These are phyloP conservation scores for Eidolon dupreanum DNA, from an alignment of 2,797 vertebrate genomes.

Conservation along the genomic window DNA sequence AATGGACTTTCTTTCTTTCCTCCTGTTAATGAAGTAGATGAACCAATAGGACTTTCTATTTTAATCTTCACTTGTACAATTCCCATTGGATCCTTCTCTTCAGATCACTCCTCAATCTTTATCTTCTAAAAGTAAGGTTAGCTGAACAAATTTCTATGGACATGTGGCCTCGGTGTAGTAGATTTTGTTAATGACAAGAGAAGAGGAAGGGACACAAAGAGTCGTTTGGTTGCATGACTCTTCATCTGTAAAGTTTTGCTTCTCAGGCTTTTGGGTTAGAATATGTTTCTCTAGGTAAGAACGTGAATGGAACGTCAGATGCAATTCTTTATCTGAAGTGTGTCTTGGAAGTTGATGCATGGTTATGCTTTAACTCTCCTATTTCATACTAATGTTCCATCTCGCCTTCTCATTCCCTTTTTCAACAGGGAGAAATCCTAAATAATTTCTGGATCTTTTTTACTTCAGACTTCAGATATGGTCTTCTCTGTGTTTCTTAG, in stretches of 20 bases:
- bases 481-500: constrained; percentile 61
- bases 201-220: constrained; percentile 61
- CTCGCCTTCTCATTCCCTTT: constrained; percentile 72
- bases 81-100: constrained; percentile 82
- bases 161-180: constrained; percentile 51
- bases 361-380: constrained; percentile 76
- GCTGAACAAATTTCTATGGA: constrained; percentile 46
- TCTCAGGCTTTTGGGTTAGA: constrained; percentile 63
- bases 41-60: constrained; percentile 66
- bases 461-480: constrained; percentile 56
- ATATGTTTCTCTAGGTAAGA: constrained; percentile 67
- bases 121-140: constrained; percentile 71
- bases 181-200: constrained; percentile 68
- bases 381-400: constrained; percentile 76
- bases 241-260: constrained; percentile 66
- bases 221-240: constrained; percentile 70
- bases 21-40: constrained; percentile 70
- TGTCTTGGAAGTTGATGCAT: constrained; percentile 62
- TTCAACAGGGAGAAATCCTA: constrained; percentile 69
- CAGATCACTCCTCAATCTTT: constrained; percentile 80
- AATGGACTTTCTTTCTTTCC: constrained; percentile 75
- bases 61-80: constrained; percentile 68
- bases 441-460: constrained; percentile 61
- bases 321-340: constrained; percentile 66
- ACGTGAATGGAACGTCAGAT: constrained; percentile 62